Evolutionary conservation across 2,888 invertebrate genomes (phyloP).

Genomic region (Eilema caniola): DNA sequence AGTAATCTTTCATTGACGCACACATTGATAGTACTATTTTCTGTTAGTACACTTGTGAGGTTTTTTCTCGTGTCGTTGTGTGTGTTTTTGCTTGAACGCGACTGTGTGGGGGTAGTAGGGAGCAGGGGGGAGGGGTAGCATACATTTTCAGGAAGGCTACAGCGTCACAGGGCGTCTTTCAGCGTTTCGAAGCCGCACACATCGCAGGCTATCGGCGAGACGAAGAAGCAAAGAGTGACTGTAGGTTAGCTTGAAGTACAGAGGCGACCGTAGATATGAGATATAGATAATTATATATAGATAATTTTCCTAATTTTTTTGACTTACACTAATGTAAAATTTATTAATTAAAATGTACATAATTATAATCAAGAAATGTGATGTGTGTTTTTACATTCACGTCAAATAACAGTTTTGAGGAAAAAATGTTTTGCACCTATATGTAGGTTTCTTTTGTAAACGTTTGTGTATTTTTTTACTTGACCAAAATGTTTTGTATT

Average conservation of each 20-base stretch:
- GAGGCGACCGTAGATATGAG: conserved; percentile 17
- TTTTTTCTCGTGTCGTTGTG: conserved; percentile 71
- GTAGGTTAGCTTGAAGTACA: conserved; percentile 57
- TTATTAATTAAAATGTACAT: too few relatives aligned
- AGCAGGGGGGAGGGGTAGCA: conserved; percentile 62
- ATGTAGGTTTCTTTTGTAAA: too few relatives aligned
- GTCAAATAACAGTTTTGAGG: too few relatives aligned
- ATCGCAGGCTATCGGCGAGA: conserved; percentile 84
- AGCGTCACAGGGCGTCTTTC: conserved; percentile 85
- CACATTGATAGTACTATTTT: conserved; percentile 61
- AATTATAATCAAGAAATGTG: too few relatives aligned
- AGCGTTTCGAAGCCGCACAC: conserved; percentile 84
- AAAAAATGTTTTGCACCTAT: too few relatives aligned
- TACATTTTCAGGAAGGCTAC: conserved; percentile 85
- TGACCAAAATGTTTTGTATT: too few relatives aligned
- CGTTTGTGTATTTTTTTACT: too few relatives aligned
- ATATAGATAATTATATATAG: too few relatives aligned
- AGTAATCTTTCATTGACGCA: conserved; percentile 76
- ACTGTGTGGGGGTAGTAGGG: conserved; percentile 43
- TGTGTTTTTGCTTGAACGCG: conserved; percentile 59
- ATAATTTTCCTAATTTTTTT: too few relatives aligned
- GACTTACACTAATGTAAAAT: too few relatives aligned
- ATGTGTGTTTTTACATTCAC: too few relatives aligned
- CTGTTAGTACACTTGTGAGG: conserved; percentile 63
- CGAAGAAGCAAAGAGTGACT: conserved; percentile 82